Percentiles rank a stretch among this genome's conserved stretches.
Conservation (phyloP, 1,140 invertebrate species). For the Nephila pilipes region DNA sequence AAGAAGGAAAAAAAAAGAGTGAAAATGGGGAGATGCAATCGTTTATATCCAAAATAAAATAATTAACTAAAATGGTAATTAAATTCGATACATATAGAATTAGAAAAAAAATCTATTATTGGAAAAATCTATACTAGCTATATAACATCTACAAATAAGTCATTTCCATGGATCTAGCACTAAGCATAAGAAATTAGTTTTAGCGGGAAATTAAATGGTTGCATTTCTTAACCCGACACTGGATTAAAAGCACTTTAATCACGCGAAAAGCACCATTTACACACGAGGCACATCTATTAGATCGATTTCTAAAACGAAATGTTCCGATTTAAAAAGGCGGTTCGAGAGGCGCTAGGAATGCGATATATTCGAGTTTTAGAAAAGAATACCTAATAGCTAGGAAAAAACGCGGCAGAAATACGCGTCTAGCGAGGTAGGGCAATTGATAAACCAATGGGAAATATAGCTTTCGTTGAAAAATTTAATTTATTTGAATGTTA, state of each 20-base stretch:
- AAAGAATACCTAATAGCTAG: background rate
- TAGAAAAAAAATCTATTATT: no score
- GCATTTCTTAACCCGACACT: background rate
- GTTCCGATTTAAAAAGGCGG: background rate
- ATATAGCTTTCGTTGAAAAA: background rate
- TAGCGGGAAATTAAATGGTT: background rate
- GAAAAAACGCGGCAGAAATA: conserved; percentile 3
- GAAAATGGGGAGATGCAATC: no score
- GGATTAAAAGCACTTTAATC: background rate
- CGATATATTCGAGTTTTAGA: background rate
- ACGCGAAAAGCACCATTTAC: background rate
- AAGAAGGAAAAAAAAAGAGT: no score
- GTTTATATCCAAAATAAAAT: no score
- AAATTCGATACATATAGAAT: no score
- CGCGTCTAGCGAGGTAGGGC: background rate
- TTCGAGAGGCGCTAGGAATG: background rate
- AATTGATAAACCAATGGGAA: background rate
- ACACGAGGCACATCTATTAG: background rate
- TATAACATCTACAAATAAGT: no score
- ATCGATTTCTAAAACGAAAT: conserved; percentile 7
- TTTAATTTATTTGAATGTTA: background rate
- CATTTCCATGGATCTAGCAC: no score
- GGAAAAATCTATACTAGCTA: no score
- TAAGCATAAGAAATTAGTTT: no score
- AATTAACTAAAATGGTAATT: no score